phyloP scores from a whole-genome alignment of 2,113 vertebrate genomes.

The Atlantisia rogersi region DNA sequence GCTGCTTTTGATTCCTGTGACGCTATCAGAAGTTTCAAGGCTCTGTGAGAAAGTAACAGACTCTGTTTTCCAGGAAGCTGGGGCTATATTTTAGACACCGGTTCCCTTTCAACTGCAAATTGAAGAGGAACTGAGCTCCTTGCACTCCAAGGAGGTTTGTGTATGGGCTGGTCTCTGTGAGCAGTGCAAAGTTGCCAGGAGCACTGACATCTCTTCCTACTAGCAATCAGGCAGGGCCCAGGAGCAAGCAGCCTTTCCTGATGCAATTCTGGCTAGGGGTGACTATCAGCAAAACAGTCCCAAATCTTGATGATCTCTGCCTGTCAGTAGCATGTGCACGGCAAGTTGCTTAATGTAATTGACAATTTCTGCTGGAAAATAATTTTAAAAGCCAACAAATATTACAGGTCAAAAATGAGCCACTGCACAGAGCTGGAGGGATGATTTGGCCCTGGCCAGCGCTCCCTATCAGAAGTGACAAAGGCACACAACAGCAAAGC shows the following conservation, averaged over 20 bases:
- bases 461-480: background rate
- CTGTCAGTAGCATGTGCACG: background rate
- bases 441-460: background rate
- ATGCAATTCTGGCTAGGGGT: background rate
- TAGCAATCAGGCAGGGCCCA: background rate
- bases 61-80: background rate
- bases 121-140: background rate
- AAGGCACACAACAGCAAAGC: background rate
- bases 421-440: background rate
- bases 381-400: background rate
- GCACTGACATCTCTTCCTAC: background rate
- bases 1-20: background rate
- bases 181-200: background rate
- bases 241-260: background rate
- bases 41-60: background rate
- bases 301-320: background rate
- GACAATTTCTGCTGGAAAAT: background rate
- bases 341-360: background rate
- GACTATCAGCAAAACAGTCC: background rate
- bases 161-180: background rate
- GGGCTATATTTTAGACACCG: rapidly evolving
- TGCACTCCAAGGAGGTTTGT: background rate
- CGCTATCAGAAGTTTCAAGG: background rate
- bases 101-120: background rate
- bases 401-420: background rate